Conservation (phyloP, 1,140 invertebrate species). For the Drepana arcuata region DNA sequence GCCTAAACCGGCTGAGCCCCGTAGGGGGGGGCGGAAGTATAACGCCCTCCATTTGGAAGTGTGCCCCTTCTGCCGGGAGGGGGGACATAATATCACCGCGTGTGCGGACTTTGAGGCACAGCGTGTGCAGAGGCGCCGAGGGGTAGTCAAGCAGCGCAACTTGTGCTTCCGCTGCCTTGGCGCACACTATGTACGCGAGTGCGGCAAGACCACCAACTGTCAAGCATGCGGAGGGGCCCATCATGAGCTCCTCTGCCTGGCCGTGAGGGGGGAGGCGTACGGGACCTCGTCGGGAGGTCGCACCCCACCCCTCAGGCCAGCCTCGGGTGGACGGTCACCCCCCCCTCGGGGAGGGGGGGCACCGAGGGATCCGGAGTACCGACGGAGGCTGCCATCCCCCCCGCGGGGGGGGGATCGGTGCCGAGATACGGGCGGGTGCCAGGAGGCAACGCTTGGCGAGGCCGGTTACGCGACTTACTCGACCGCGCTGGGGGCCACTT, state of each 20-base stretch:
- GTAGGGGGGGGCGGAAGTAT: no score
- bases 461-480: no score
- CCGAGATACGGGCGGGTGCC: not conserved
- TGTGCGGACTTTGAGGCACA: not conserved
- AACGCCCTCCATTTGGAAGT: no score
- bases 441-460: no score
- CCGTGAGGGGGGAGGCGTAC: not conserved
- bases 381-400: not conserved
- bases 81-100: no score
- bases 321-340: no score
- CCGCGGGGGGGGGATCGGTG: no score
- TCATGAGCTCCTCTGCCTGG: not conserved
- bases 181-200: not conserved
- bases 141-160: not conserved
- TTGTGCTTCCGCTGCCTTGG: not conserved
- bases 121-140: not conserved
- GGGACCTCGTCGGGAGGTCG: no score
- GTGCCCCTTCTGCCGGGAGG: not conserved
- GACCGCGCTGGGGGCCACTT: no score
- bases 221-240: not conserved
- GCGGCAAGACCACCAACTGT: not conserved
- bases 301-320: not conserved
- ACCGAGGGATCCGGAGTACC: no score
- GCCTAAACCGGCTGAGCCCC: no score
- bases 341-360: not conserved